Evolutionary conservation across 2,888 invertebrate species (phyloP), one percentile per base, ranked within the genome.

Genomic region (Cremastinae sp.): DNA sequence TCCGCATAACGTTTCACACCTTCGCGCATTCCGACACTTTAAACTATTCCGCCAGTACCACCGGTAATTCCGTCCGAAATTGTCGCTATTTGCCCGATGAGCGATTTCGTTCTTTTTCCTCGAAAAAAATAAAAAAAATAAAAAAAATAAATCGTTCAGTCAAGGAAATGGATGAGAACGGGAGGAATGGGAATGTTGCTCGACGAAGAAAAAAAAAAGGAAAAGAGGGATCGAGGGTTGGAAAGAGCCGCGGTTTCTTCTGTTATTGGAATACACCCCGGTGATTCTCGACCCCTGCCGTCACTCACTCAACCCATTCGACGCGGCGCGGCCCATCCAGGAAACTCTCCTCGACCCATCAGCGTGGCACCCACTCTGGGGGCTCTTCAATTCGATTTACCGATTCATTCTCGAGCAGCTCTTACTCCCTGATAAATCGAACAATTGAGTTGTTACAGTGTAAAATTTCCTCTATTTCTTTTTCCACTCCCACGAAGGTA

Each of bases 371-470:
- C 41, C 43, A 58, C 56, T 18, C 47, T 41, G 38, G 41, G 41
- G 56, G 58, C 64, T 64, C 64, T 45, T 76, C 53, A 59, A 71
- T 80, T 80, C 73, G 78, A 80, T 81, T 81, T 81, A 64, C 78
- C 79, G 74, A 80, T 78, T 79, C 22, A 59, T 49, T 53, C 20
- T 22, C 64, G 28, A 28, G 28, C 49, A 64, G 43, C 62, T 66
- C 54, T 70, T 53, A 20, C 14, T 41, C 56, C 20, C 14, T 56
- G 41, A 12, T 47, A 22, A 53, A 71, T 56, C 49, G 49, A 22
- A 59, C 49, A 49, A 49, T 65, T 65, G 10, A 65, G 53, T 41
- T 53, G 41, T 41, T 51, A 53, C 41, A 53, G n/a, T 28, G n/a
- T 14, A n/a, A 38, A 65, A 65, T 65, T 53, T 9, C n/a, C 51